phyloP scores from a whole-genome alignment of 1,140 invertebrate species.

The Drosophila ananassae region DNA sequence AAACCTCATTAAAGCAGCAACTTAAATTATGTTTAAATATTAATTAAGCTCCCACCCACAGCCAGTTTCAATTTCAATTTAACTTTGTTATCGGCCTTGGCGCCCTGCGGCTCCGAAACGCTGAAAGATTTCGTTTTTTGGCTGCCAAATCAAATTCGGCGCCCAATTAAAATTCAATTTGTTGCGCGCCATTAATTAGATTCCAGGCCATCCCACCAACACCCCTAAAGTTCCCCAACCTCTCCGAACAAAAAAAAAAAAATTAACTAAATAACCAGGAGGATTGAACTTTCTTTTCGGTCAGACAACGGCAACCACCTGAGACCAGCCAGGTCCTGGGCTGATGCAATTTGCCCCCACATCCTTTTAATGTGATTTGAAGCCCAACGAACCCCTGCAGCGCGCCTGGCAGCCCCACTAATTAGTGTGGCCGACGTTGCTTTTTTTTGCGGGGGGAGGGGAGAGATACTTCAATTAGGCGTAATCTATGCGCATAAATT shows the following conservation, averaged over 20 bases:
- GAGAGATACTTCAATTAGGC: slow-evolving; percentile 48
- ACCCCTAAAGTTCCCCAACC: background rate
- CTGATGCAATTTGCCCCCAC: slow-evolving; percentile 56
- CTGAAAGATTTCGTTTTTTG: slow-evolving; percentile 17
- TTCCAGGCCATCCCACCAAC: slow-evolving; percentile 21
- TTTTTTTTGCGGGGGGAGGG: background rate
- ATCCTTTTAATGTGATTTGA: background rate
- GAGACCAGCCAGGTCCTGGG: background rate
- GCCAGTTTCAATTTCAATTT: slow-evolving; percentile 50
- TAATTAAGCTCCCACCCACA: slow-evolving; percentile 22
- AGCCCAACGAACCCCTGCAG: slow-evolving; percentile 13
- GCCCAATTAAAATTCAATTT: slow-evolving; percentile 83
- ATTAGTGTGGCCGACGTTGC: slow-evolving; percentile 45
- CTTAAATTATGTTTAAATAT: slow-evolving; percentile 45
- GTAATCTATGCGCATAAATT: slow-evolving; percentile 78
- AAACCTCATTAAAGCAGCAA: slow-evolving; percentile 4
- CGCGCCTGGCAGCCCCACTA: slow-evolving; percentile 19
- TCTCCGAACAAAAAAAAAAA: background rate
- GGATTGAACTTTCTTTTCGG: slow-evolving; percentile 3
- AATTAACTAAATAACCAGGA: slow-evolving; percentile 4
- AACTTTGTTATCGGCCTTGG: slow-evolving; percentile 48
- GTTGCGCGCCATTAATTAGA: slow-evolving; percentile 77
- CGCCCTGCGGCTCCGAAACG: slow-evolving; percentile 7
- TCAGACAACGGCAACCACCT: slow-evolving; percentile 2
- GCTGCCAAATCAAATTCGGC: slow-evolving; percentile 74